phyloP scores from a whole-genome alignment of 35 echinoderm and acorn worm species.

The Amphiura filiformis region DNA sequence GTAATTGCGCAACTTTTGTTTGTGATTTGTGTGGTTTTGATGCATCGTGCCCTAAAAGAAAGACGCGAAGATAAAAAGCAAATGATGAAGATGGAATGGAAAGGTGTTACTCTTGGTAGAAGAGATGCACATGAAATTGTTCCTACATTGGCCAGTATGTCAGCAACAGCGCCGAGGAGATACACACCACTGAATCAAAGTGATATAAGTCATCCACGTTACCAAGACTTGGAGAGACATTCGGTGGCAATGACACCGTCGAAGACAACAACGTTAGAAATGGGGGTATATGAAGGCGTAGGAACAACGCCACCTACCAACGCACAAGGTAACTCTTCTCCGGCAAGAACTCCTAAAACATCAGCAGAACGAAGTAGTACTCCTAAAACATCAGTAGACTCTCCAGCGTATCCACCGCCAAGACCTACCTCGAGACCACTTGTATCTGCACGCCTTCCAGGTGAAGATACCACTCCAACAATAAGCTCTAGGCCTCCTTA shows the following conservation, averaged over 20 bases:
- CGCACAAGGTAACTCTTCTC: background rate
- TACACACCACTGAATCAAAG: background rate
- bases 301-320: background rate
- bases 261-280: background rate
- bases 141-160: background rate
- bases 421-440: background rate
- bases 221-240: background rate
- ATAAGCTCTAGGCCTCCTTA: background rate
- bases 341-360: background rate
- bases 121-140: background rate
- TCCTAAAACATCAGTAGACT: background rate
- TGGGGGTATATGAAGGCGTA: background rate
- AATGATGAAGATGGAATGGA: constrained; percentile 1
- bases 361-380: too few relatives aligned
- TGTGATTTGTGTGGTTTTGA: background rate
- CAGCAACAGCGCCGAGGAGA: background rate
- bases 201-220: background rate
- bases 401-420: background rate
- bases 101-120: background rate
- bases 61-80: background rate
- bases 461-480: background rate
- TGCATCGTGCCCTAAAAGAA: background rate
- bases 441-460: background rate
- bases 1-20: constrained; percentile 23
- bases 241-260: background rate